Percentiles rank a stretch among this genome's conserved stretches.
Conservation (phyloP, 2,888 invertebrate genomes). For the Iselma pallidipennis region DNA sequence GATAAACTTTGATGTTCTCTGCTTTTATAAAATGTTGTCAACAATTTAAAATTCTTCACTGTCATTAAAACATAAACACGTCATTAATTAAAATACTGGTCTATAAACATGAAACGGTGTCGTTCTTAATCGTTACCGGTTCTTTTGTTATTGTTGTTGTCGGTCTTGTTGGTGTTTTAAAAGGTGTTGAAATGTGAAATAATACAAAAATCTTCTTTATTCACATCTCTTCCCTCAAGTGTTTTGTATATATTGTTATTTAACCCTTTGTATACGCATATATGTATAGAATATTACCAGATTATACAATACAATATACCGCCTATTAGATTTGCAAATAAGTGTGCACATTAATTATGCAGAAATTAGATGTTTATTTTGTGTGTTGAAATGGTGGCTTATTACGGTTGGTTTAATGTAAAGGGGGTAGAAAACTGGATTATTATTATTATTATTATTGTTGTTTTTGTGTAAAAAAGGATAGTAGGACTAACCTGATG, state of each 20-base stretch:
- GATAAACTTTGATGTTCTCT: not conserved
- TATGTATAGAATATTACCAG: conserved; percentile 28
- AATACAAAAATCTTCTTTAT: too few relatives aligned
- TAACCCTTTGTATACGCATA: conserved; percentile 13
- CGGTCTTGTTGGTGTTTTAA: too few relatives aligned
- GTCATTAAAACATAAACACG: conserved; percentile 9
- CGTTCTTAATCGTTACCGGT: not conserved
- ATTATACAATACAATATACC: conserved; percentile 34
- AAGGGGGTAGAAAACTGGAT: not conserved
- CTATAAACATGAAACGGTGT: not conserved
- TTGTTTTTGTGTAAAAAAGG: too few relatives aligned
- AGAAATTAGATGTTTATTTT: conserved; percentile 38
- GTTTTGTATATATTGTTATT: too few relatives aligned
- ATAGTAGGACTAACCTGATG: conserved; percentile 66
- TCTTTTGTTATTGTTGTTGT: conserved; percentile 10
- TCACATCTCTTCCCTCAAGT: too few relatives aligned
- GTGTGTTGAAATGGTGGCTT: conserved; percentile 23
- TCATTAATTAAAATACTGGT: conserved; percentile 11
- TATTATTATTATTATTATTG: not conserved
- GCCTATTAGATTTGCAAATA: conserved; percentile 34
- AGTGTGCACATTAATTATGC: conserved; percentile 36
- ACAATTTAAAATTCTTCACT: not conserved
- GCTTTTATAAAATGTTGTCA: not conserved
- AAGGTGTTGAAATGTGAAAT: too few relatives aligned
- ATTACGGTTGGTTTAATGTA: conserved; percentile 20